Conservation (phyloP, 2,888 invertebrate species). For the Meganola albula region DNA sequence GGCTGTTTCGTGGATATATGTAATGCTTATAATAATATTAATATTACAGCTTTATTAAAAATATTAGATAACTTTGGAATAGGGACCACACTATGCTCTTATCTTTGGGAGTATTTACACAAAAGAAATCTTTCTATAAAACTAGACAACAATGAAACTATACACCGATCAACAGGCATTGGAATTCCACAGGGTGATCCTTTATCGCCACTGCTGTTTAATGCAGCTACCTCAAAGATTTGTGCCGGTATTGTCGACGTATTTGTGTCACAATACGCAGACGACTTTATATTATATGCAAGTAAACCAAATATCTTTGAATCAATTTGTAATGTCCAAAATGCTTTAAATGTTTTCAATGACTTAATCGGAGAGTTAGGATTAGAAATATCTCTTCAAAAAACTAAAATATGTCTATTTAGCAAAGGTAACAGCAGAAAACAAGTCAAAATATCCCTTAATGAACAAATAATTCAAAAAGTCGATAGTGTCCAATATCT, state of each 20-base stretch:
- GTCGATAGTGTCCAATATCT: background rate
- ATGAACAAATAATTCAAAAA: slow-evolving; percentile 5
- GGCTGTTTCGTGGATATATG: background rate
- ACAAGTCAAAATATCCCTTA: background rate
- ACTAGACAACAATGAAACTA: background rate
- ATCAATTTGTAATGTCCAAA: no score
- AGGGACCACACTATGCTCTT: background rate
- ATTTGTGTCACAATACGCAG: background rate
- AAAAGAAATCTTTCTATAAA: background rate
- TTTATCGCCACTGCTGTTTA: no score
- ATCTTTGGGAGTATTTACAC: background rate
- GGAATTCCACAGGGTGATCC: background rate
- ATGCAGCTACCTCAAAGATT: background rate
- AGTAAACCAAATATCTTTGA: background rate
- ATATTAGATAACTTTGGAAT: background rate
- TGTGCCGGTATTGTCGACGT: no score
- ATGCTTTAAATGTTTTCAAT: no score
- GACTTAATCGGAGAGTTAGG: no score
- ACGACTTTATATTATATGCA: background rate
- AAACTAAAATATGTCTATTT: background rate
- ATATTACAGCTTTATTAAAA: background rate
- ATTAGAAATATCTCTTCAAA: no score
- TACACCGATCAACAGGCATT: background rate
- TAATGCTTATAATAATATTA: slow-evolving; percentile 2
- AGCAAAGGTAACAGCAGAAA: background rate